phyloP scores from a whole-genome alignment of 2,113 vertebrate species.

The Hippocampus barbouri region DNA sequence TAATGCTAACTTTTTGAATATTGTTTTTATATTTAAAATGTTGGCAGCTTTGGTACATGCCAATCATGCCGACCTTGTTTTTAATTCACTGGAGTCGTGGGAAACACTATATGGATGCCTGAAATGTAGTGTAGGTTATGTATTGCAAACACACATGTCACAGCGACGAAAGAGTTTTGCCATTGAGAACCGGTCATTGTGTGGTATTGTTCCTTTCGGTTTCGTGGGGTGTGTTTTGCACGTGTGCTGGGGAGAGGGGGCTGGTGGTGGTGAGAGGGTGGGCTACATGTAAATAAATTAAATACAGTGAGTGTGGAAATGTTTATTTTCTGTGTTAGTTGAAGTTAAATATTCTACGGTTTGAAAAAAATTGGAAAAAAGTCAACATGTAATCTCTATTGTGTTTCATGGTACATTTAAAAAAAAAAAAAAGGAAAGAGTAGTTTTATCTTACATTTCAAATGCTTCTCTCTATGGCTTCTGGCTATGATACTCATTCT shows the following conservation, averaged over 20 bases:
- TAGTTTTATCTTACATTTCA: slow-evolving; percentile 90
- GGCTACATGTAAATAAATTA: slow-evolving; percentile 83
- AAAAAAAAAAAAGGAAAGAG: slow-evolving; percentile 55
- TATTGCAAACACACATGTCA: slow-evolving; percentile 46
- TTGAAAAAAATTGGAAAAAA: slow-evolving; percentile 35
- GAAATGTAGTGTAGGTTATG: slow-evolving; percentile 46
- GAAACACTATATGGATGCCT: slow-evolving; percentile 82
- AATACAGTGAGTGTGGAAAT: slow-evolving; percentile 83
- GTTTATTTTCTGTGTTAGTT: slow-evolving; percentile 87
- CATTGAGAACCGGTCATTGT: slow-evolving; percentile 61
- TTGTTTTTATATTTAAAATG: background rate
- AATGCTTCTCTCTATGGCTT: slow-evolving; percentile 94
- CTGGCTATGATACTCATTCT: slow-evolving; percentile 87
- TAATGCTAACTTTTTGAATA: too few relatives aligned
- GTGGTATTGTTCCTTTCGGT: slow-evolving; percentile 80
- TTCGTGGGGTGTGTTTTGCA: slow-evolving; percentile 56
- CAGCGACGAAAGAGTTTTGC: slow-evolving; percentile 58
- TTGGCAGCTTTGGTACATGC: background rate
- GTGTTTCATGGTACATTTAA: slow-evolving; percentile 81
- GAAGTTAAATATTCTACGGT: slow-evolving; percentile 76
- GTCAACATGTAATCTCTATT: slow-evolving; percentile 74
- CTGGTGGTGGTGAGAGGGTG: slow-evolving; percentile 40
- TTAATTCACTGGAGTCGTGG: slow-evolving; percentile 72
- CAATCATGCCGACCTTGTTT: slow-evolving; percentile 21
- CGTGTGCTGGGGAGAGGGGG: slow-evolving; percentile 56